phyloP scores from a whole-genome alignment of 2,113 vertebrate species.

The Triplophysa dalaica region DNA sequence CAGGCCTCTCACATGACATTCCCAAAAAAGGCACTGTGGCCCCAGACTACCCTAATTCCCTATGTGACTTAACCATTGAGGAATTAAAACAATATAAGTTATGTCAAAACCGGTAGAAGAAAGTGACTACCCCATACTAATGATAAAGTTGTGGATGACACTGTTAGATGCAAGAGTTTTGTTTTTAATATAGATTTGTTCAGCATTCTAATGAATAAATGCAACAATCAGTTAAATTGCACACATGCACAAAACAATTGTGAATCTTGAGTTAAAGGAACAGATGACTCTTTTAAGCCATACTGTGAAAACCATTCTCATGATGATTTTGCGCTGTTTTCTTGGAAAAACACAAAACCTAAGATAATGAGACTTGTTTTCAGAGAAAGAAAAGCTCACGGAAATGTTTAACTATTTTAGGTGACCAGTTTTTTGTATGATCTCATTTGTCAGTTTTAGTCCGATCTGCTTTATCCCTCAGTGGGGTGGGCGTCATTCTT shows the following conservation, averaged over 20 bases:
- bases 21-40: constrained; percentile 96
- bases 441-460: no score
- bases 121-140: constrained; percentile 27
- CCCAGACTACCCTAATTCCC: constrained; percentile 88
- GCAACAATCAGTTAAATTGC: background rate
- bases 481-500: no score
- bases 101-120: constrained; percentile 63
- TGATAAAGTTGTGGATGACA: constrained; percentile 17
- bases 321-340: no score
- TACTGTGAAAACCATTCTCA: no score
- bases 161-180: background rate
- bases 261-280: background rate
- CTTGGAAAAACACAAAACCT: no score
- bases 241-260: background rate
- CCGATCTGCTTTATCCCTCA: no score
- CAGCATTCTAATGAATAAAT: background rate
- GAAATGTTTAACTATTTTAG: no score
- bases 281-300: background rate
- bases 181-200: no score
- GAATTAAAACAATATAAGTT: constrained; percentile 96
- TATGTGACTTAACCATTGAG: constrained; percentile 94
- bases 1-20: constrained; percentile 97
- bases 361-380: no score
- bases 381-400: no score
- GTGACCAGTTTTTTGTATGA: no score